Base-by-base conservation (phyloP, 2,888 invertebrate species). In the Sicus ferrugineus region DNA sequence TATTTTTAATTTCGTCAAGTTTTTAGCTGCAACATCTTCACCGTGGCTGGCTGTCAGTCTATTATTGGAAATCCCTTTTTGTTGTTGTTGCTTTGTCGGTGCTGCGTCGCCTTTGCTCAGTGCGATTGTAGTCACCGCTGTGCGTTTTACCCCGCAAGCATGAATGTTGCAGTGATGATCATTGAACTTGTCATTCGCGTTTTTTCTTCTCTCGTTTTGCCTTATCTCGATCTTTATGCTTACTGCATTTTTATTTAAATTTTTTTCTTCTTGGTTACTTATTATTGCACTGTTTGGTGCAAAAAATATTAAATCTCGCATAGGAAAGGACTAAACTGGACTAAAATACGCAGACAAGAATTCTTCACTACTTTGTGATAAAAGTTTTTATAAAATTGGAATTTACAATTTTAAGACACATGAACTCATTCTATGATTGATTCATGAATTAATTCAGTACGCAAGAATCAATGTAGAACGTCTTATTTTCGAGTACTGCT, bases 151-250 rank as follows among this genome's bases (percentile, higher is more conserved):
- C 54, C 54, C 14, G 26, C 54, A 23, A 48, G 21, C 64, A 21
- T 48, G 31, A 50, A 31, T 50, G 52, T 34, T 63, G 26, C 48
- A 50, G 50, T 50, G 63, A 63, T 48, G 66, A 67, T 67, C 67
- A 59, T 67, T 67, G 67, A 67, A 67, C 67, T 67, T 67, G 67
- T 67, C 67, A 67, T 58, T 67, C 67, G 46, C 26, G 46, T 67
- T 59, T n/a, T 52, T 64, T 21, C 50, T 34, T 21, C 28, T 54
- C 38, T 31, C 4, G 26, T 28, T 21, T 30, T 30, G 48, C 21
- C 48, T 67, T 67, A n/a, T 54, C 7, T 31, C 26, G 9, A 14
- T 54, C n/a, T 52, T 54, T 31, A 5, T 56, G 21, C 14, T 38
- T 38, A 19, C n/a, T 50, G 50, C 5, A 21, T 21, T 52, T 52